These are phyloP conservation scores for Oithona nana DNA, from an alignment of 2,888 invertebrate genomes.

Conservation along the genomic window DNA sequence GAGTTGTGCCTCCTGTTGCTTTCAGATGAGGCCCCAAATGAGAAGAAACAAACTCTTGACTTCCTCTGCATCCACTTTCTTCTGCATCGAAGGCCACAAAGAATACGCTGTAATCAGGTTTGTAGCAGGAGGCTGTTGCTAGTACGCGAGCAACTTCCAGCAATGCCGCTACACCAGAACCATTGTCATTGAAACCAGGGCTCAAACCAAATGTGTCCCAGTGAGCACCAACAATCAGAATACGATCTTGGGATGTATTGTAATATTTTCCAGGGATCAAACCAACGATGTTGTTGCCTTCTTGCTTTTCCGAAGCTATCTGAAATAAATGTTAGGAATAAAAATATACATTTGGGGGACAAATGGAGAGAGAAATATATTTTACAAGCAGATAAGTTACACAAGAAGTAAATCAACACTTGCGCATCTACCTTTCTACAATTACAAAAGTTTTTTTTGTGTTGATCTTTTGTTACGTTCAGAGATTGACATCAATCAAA, in stretches of 20 bases:
- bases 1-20: conserved; percentile 15
- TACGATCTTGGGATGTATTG: conserved; percentile 25
- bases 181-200: conserved; percentile 25
- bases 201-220: conserved; percentile 26
- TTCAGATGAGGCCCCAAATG: conserved; percentile 12
- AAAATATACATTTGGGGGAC: too few relatives aligned
- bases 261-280: conserved; percentile 24
- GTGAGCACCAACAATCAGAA: conserved; percentile 26
- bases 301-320: too few relatives aligned
- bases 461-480: too few relatives aligned
- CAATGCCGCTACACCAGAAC: conserved; percentile 26
- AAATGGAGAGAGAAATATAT: too few relatives aligned
- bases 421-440: too few relatives aligned
- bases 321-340: too few relatives aligned
- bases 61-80: conserved; percentile 24
- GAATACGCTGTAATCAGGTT: conserved; percentile 23
- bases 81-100: conserved; percentile 28
- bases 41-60: neutral
- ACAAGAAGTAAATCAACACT: too few relatives aligned
- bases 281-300: conserved; percentile 24
- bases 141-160: conserved; percentile 25
- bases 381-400: too few relatives aligned
- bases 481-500: too few relatives aligned
- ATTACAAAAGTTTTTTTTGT: too few relatives aligned
- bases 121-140: conserved; percentile 22